Conservation (phyloP, 1,140 invertebrate species). For the Schmidtea mediterranea region DNA sequence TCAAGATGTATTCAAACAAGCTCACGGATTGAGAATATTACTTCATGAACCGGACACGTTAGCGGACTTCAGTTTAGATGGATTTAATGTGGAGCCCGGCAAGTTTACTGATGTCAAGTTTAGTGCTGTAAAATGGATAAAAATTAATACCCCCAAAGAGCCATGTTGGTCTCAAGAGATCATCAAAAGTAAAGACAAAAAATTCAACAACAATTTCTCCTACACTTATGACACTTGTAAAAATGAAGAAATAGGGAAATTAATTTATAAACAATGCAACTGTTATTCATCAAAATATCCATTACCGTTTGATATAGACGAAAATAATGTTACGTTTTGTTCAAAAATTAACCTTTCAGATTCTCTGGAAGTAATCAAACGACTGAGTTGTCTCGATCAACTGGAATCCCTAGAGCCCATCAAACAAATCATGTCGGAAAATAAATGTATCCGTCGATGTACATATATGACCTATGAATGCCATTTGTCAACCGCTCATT, state of each 20-base stretch:
- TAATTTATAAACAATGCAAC: background rate
- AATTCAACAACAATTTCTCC: background rate
- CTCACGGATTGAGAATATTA: background rate
- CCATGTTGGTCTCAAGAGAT: too few relatives aligned
- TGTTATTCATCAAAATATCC: background rate
- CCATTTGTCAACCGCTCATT: background rate
- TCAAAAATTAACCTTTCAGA: too few relatives aligned
- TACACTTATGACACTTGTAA: background rate
- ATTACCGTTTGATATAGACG: too few relatives aligned
- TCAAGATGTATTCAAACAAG: slow-evolving; percentile 1
- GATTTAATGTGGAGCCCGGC: background rate
- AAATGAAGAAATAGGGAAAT: background rate
- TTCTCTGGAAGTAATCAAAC: too few relatives aligned
- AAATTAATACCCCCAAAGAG: too few relatives aligned
- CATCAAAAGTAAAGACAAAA: too few relatives aligned
- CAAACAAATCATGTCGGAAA: too few relatives aligned
- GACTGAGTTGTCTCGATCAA: too few relatives aligned
- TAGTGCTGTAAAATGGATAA: background rate
- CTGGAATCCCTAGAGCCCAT: too few relatives aligned
- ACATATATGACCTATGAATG: background rate
- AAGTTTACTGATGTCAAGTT: background rate
- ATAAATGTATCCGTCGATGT: background rate
- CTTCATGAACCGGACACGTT: background rate
- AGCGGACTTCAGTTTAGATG: background rate
- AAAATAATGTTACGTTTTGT: too few relatives aligned